A percentile compares a stretch with the other conserved stretches of the same genome.
phyloP scores from a whole-genome alignment of 2,113 vertebrate species.

The Lagopus leucura region DNA sequence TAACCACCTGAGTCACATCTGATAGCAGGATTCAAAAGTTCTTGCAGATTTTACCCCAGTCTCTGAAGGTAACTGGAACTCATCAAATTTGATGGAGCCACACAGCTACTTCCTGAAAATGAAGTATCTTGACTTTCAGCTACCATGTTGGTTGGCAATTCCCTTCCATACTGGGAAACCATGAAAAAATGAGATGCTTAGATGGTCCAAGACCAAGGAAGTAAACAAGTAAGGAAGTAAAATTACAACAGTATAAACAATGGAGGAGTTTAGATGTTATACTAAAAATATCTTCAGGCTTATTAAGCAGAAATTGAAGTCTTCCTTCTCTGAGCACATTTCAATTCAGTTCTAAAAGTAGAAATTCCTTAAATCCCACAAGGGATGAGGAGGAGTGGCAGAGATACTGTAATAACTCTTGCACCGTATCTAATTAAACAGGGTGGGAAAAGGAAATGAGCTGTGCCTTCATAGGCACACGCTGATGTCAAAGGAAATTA shows the following conservation, averaged over 20 bases:
- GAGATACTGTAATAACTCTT: slow-evolving; percentile 11
- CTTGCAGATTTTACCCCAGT: neutral
- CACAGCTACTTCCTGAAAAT: neutral
- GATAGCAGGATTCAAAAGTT: neutral
- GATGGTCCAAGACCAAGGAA: neutral
- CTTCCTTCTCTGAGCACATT: neutral
- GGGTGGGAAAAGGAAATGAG: slow-evolving; percentile 35
- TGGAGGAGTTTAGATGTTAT: neutral
- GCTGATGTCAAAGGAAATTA: slow-evolving; percentile 58
- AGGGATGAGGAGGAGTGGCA: slow-evolving; percentile 6
- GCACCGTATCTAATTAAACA: neutral
- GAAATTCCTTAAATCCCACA: neutral
- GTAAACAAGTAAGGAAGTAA: neutral
- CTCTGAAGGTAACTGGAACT: neutral
- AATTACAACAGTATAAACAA: neutral
- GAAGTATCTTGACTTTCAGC: neutral
- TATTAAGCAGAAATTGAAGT: neutral
- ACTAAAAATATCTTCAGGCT: neutral
- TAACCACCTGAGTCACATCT: neutral
- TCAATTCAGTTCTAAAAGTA: neutral
- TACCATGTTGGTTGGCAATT: neutral
- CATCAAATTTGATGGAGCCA: neutral
- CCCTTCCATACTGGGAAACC: neutral
- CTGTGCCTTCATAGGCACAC: slow-evolving; percentile 10
- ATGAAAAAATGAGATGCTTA: neutral